These are phyloP conservation scores for Prorops nasuta DNA, from an alignment of 1,140 invertebrate species.

Conservation along the genomic window DNA sequence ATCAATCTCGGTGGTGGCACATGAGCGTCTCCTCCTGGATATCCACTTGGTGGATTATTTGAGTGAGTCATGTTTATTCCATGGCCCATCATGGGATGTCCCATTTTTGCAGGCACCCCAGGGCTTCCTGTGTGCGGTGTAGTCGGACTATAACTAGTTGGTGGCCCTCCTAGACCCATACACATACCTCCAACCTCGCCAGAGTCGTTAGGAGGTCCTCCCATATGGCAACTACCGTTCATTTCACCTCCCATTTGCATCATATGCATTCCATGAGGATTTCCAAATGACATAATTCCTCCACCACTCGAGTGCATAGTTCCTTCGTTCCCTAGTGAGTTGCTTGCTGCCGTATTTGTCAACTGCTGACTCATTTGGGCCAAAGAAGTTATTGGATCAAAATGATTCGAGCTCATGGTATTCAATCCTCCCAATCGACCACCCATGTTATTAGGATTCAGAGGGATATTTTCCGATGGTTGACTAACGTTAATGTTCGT, in stretches of 20 bases:
- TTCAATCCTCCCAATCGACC: constrained; percentile 53
- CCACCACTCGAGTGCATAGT: constrained; percentile 53
- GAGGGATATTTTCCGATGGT: constrained; percentile 75
- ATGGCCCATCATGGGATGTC: constrained; percentile 52
- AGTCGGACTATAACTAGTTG: constrained; percentile 50
- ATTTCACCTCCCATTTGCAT: constrained; percentile 57
- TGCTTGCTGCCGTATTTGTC: constrained; percentile 71
- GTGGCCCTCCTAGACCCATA: constrained; percentile 56
- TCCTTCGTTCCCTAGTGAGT: constrained; percentile 53
- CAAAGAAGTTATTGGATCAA: constrained; percentile 90
- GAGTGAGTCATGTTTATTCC: constrained; percentile 61
- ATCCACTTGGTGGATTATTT: constrained; percentile 44
- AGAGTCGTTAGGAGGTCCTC: constrained; percentile 54
- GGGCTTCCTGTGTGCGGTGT: constrained; percentile 50
- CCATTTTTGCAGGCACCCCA: constrained; percentile 46
- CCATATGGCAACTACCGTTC: constrained; percentile 53
- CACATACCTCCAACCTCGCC: constrained; percentile 58
- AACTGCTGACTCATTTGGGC: constrained; percentile 92
- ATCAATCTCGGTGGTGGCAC: constrained; percentile 52
- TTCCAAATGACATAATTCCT: constrained; percentile 56
- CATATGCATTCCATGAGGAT: constrained; percentile 56
- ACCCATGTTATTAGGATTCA: constrained; percentile 76
- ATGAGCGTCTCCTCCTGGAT: constrained; percentile 44
- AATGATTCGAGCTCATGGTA: constrained; percentile 65
- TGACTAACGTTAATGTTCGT: constrained; percentile 46